Conservation (phyloP, 2,888 invertebrate species). For the Xanthia icteritia region DNA sequence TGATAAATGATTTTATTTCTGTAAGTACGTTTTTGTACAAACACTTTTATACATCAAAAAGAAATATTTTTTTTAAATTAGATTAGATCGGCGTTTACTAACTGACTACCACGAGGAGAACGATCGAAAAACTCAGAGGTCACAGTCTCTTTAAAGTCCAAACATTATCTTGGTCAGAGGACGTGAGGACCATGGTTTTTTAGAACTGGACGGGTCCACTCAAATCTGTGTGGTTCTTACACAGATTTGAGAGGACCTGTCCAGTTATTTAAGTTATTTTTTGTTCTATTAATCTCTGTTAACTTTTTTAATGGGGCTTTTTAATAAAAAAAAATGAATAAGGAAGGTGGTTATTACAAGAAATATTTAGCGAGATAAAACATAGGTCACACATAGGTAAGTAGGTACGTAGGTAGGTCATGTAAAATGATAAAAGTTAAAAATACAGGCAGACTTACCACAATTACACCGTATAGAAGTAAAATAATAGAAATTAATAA, state of each 20-base stretch:
- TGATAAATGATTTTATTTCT: neutral
- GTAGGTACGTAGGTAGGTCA: too few species aligned
- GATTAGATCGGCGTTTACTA: neutral
- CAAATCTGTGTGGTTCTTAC: too few species aligned
- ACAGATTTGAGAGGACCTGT: neutral
- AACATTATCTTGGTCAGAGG: neutral
- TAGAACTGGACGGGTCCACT: too few species aligned
- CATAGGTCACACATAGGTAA: too few species aligned
- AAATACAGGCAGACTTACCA: constrained; percentile 3
- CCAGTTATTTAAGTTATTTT: neutral
- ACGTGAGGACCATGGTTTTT: neutral
- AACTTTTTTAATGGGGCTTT: neutral
- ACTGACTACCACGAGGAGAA: neutral
- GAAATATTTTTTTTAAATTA: too few species aligned
- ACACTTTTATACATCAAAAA: neutral
- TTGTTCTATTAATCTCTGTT: neutral
- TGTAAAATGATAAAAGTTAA: neutral
- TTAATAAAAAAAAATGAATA: neutral
- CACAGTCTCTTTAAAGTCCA: neutral
- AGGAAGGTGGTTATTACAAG: neutral
- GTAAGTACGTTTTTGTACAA: neutral
- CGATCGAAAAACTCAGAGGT: neutral
- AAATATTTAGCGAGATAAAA: too few species aligned
- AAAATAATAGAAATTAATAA: constrained; percentile 8
- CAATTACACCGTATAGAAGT: neutral